Base-by-base conservation (phyloP, 2,113 vertebrate species). In the Camelus bactrianus region DNA sequence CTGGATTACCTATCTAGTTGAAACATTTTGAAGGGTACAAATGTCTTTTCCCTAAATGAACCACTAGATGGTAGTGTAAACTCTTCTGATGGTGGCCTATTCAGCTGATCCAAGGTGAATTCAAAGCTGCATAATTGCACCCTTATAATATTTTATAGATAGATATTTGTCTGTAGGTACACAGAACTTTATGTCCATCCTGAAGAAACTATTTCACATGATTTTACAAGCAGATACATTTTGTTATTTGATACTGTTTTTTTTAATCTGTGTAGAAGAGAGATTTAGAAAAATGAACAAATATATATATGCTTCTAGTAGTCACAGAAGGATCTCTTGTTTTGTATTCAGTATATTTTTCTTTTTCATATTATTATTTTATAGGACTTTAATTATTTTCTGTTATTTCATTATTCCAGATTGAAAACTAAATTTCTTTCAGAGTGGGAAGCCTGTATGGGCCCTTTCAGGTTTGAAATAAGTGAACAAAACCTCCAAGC, bases 1-100 rank as follows among this genome's bases (percentile, higher is more conserved):
- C 28, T 58, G 62, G 13, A 70, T 95, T 84, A 16, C 16, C 65
- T 75, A n/a, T 50, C 26, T 82, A 64, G 16, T 81, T 91, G 65
- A 81, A 91, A 79, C 32, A 91, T 85, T 94, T 85, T 82, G 12
- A 94, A 96, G 35, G 12, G 42, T 42, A 88, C 24, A 77, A 46
- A 82, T 79, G 22, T 94, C 72, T 86, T 96, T 97, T 95, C 69
- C 79, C 58, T 17, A 58, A 86, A 80, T 8, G 3, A 80, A 72
- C 96, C 98, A 85, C 97, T 96, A 97, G 98, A 50, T 98, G 98
- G 97, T 58, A 89, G 94, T 96, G 48, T 95, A 84, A 86, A 93
- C 86, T 81, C n/a, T 87, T 79, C 15, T 84, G 62, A 83, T 73
- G 16, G 15, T 65, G 11, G 26, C 42, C 32, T 94, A 6, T 42